Conservation (phyloP, 2,797 vertebrate genomes). For the Coracias cyanogaster region DNA sequence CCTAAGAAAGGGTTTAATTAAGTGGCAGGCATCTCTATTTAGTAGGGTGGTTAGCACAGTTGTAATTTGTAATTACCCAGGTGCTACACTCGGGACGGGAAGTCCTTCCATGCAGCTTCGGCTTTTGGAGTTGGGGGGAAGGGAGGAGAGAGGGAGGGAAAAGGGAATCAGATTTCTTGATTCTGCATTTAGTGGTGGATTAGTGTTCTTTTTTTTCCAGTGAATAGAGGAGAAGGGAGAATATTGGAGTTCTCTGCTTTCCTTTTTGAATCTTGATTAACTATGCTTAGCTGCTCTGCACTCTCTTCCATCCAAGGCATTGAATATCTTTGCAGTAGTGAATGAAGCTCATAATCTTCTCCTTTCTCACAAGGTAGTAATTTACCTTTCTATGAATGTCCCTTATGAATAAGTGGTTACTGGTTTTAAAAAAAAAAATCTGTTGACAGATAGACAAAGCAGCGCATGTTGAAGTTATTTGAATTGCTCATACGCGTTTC, state of each 20-base stretch:
- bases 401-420: constrained; percentile 41
- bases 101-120: constrained; percentile 50
- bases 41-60: constrained; percentile 14
- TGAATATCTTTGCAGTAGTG: constrained; percentile 29
- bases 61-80: constrained; percentile 46
- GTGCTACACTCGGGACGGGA: neutral
- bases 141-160: neutral
- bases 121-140: constrained; percentile 35
- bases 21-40: constrained; percentile 39
- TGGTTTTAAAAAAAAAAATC: constrained; percentile 25
- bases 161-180: constrained; percentile 39
- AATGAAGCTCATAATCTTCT: constrained; percentile 51
- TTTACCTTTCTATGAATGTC: constrained; percentile 66
- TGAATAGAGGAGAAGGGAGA: constrained; percentile 15
- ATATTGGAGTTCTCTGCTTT: constrained; percentile 39
- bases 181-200: constrained; percentile 45
- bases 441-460: constrained; percentile 51
- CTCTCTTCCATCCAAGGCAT: constrained; percentile 31
- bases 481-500: neutral
- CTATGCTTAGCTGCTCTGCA: constrained; percentile 37
- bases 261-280: constrained; percentile 55
- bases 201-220: constrained; percentile 37
- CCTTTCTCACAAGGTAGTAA: constrained; percentile 55
- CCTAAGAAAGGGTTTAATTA: constrained; percentile 57
- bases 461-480: constrained; percentile 34